These are phyloP conservation scores for Chaenodraco wilsoni DNA, from an alignment of 2,797 vertebrate genomes.

Conservation along the genomic window DNA sequence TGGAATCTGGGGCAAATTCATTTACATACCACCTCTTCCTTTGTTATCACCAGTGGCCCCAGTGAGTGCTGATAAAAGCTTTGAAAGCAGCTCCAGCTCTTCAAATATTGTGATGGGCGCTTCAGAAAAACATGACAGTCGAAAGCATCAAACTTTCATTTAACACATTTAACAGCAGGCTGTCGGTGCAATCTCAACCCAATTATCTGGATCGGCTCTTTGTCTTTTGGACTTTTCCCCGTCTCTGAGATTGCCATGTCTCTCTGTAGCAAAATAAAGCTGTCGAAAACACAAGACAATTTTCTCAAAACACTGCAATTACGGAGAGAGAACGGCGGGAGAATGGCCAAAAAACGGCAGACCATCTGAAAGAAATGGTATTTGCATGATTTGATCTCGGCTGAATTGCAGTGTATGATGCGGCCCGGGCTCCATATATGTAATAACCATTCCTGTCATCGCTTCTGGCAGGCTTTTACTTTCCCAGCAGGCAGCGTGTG, in stretches of 20 bases:
- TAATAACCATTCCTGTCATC: constrained; percentile 35
- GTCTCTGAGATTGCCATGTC: neutral
- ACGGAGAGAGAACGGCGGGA: neutral
- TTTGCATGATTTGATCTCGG: constrained; percentile 57
- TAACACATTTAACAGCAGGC: constrained; percentile 56
- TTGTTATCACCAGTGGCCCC: constrained; percentile 37
- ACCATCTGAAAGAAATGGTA: constrained; percentile 34
- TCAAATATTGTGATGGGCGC: constrained; percentile 31
- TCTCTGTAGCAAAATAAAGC: constrained; percentile 43
- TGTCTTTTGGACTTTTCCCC: constrained; percentile 3
- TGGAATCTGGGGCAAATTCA: constrained; percentile 58
- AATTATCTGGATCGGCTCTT: constrained; percentile 37
- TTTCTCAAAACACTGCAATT: constrained; percentile 62
- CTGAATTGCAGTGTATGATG: constrained; percentile 33
- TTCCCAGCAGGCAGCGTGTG: constrained; percentile 5
- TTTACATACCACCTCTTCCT: constrained; percentile 53
- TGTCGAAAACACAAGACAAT: constrained; percentile 50
- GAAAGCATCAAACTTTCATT: constrained; percentile 50
- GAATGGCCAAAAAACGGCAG: constrained; percentile 1
- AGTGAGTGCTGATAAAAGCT: constrained; percentile 26
- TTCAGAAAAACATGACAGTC: constrained; percentile 19
- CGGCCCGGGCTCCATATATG: constrained; percentile 32
- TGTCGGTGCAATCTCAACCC: constrained; percentile 37
- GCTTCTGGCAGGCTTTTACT: neutral
- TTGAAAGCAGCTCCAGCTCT: constrained; percentile 18